Conservation (phyloP, 1,140 invertebrate genomes). For the Cherax destructor region DNA sequence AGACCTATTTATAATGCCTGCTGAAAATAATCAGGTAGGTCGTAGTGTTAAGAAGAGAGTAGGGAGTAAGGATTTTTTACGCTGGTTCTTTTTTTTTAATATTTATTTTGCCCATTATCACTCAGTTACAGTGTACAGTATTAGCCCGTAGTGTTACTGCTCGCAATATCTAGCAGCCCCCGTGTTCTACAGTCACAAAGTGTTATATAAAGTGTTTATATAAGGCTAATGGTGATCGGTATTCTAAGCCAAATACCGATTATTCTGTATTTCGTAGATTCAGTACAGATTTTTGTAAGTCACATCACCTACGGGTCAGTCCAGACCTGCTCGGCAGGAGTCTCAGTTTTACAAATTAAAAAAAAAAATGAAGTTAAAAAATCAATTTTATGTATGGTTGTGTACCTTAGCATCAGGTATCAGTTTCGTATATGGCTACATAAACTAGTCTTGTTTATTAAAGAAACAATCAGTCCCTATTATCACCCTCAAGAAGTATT, state of each 20-base stretch:
- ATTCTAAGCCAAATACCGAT: conserved; percentile 19
- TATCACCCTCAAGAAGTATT: neutral
- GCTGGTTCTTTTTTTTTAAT: conserved; percentile 36
- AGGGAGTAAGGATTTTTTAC: conserved; percentile 38
- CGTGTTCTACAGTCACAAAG: conserved; percentile 36
- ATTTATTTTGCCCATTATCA: conserved; percentile 45
- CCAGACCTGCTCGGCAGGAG: conserved; percentile 50
- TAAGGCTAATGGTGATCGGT: neutral
- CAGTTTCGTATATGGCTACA: conserved; percentile 35
- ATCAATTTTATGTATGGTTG: neutral
- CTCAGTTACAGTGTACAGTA: conserved; percentile 60
- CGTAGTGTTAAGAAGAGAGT: conserved; percentile 57
- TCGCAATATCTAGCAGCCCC: conserved; percentile 41
- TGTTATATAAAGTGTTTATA: neutral
- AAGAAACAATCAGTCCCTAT: neutral
- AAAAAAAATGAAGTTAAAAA: neutral
- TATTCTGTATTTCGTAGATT: conserved; percentile 4
- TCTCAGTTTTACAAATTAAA: conserved; percentile 5
- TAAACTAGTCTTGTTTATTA: conserved; percentile 42
- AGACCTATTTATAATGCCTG: conserved; percentile 60
- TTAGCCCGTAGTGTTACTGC: conserved; percentile 32
- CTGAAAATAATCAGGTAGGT: conserved; percentile 42
- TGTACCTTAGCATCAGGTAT: conserved; percentile 27
- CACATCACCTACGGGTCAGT: conserved; percentile 37
- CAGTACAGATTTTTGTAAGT: conserved; percentile 7